Evolutionary conservation across 2,113 vertebrate species (phyloP).

Genomic region (Hyperopisus bebe): DNA sequence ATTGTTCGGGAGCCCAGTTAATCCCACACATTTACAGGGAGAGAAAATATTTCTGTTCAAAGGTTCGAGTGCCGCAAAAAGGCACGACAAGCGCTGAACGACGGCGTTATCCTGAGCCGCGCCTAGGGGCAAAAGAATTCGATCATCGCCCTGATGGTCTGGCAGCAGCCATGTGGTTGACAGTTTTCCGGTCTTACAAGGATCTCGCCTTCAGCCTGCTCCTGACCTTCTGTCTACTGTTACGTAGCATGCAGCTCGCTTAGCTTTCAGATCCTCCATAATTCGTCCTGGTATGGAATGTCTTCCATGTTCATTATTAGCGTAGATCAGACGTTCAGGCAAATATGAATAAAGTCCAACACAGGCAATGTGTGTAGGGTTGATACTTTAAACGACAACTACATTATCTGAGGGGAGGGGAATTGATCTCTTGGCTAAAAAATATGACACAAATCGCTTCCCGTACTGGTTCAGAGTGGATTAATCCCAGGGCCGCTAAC

Average conservation of each 20-base stretch:
- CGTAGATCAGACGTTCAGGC: neutral
- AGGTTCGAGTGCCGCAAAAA: neutral
- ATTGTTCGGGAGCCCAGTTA: neutral
- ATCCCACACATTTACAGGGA: conserved; percentile 9
- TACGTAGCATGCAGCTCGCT: neutral
- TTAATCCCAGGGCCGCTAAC: neutral
- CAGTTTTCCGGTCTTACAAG: neutral
- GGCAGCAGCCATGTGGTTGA: neutral
- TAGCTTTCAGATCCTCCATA: neutral
- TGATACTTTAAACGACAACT: neutral
- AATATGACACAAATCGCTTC: neutral
- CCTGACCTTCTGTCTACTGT: neutral
- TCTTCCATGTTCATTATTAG: neutral
- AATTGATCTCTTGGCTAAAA: neutral
- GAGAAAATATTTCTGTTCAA: neutral
- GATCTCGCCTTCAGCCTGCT: neutral
- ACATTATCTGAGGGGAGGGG: neutral
- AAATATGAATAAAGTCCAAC: neutral
- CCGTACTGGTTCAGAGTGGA: neutral
- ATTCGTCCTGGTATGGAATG: neutral
- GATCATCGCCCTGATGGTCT: neutral
- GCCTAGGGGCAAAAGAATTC: neutral
- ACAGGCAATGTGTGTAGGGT: neutral
- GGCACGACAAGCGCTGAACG: neutral
- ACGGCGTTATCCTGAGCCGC: neutral